Evolutionary conservation across 2,888 invertebrate genomes (phyloP), one percentile per base, ranked within the genome.

Genomic region (Ametastegia equiseti): DNA sequence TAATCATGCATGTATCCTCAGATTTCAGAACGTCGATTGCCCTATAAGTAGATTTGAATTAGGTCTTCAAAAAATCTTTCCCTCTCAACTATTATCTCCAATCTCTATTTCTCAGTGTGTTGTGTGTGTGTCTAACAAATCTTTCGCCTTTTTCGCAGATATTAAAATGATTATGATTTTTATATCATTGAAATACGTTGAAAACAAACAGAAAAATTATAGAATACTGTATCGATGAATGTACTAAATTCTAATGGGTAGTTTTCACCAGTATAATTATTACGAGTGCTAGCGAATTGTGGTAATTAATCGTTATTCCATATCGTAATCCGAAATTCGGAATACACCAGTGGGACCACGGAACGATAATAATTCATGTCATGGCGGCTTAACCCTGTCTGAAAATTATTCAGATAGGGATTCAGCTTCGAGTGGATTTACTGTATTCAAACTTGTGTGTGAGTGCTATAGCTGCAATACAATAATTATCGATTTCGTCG

Each of bases 321-420:
- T 71, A 45, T 71, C 47, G 27, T 71, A 27, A 71, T 71, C 47
- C 27, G 19, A 11, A 71, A 45, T 71, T 47, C 47, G 45, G 42
- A 42, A 11, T 42, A 23, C 69, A 23, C 23, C 42, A 39, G 7
- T 42, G 69, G 11, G 23, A 23, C 11, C 15, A 15, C 13, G 71
- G n/a, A 54, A 19, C n/a, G 23, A 47, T 71, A 71, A 71, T 71
- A 69, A 69, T 69, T 69, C 69, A 42, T 42, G 42, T 42, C 69
- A 69, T 69, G 69, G 23, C 36, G 69, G 69, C 69, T 67, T 69
- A 69, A 42, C 36, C 42, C 69, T 69, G 39, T 19, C 69, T 11
- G 69, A 23, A 23, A 69, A 69, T 69, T 69, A 69, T 69, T 69
- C 23, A 69, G 69, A 69, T 23, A 42, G 69, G 19, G 42, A 69